Evolutionary conservation across 2,888 invertebrate species (phyloP).

Genomic region (Agrotis puta): DNA sequence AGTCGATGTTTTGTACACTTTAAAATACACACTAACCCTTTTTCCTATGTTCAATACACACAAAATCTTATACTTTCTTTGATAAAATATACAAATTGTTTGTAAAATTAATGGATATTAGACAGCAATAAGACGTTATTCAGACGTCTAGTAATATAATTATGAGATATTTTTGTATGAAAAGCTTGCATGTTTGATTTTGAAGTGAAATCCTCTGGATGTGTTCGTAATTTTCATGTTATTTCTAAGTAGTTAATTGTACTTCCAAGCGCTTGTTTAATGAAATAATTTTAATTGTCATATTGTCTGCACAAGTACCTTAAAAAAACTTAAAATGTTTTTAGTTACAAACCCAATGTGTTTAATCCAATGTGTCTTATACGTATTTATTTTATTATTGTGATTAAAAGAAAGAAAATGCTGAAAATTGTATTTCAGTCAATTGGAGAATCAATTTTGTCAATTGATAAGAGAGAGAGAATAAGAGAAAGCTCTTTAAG

Average conservation of each 20-base stretch:
- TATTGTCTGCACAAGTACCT: conserved; percentile 59
- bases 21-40: conserved; percentile 24
- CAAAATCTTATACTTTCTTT: conserved; percentile 40
- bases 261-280: conserved; percentile 52
- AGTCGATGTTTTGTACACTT: conserved; percentile 43
- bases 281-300: conserved; percentile 7
- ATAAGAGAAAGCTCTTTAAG: too few species aligned
- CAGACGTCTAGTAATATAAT: conserved; percentile 70
- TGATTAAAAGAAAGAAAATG: background rate
- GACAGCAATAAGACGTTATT: conserved; percentile 68
- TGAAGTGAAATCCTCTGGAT: conserved; percentile 57
- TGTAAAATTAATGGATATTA: conserved; percentile 63
- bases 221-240: conserved; percentile 53
- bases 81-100: conserved; percentile 50
- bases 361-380: conserved; percentile 45
- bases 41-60: conserved; percentile 18
- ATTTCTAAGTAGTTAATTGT: conserved; percentile 40
- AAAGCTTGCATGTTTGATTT: conserved; percentile 69
- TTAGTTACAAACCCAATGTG: conserved; percentile 29
- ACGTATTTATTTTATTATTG: conserved; percentile 3
- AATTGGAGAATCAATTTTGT: conserved; percentile 41
- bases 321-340: background rate
- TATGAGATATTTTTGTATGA: conserved; percentile 77
- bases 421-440: conserved; percentile 18
- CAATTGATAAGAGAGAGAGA: conserved; percentile 47